Conservation (phyloP, 2,113 vertebrate genomes). For the Mastomys natalensis region DNA sequence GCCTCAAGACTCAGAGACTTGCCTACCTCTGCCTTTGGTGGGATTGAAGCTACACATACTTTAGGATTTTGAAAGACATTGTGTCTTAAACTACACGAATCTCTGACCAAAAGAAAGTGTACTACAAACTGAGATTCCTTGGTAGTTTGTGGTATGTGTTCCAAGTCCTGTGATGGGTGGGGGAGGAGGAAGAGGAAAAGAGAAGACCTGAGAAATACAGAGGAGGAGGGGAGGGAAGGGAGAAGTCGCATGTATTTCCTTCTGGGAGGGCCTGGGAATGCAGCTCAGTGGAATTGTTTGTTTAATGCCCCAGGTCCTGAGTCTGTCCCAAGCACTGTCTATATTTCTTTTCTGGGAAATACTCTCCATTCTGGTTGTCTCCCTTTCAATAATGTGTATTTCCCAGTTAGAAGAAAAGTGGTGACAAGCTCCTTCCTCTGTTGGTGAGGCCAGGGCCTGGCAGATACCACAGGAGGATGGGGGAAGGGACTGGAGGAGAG, state of each 20-base stretch:
- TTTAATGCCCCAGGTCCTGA: not conserved
- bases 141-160: not conserved
- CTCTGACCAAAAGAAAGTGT: not conserved
- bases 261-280: not conserved
- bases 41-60: not conserved
- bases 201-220: not conserved
- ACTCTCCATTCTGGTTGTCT: not conserved
- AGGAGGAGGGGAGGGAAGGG: not conserved
- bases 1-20: not conserved
- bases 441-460: constrained; percentile 57
- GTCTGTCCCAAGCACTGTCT: not conserved
- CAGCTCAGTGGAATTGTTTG: too few species aligned
- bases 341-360: constrained; percentile 58
- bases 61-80: constrained; percentile 23
- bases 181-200: not conserved
- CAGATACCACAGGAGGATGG: constrained; percentile 68
- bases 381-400: constrained; percentile 86
- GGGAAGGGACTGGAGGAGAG: constrained; percentile 47
- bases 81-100: constrained; percentile 20
- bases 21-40: not conserved
- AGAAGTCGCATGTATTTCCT: not conserved
- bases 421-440: constrained; percentile 78
- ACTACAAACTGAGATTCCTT: not conserved
- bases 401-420: constrained; percentile 87
- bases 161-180: not conserved